A percentile compares a stretch with the other conserved stretches of the same genome.
Evolutionary conservation across 2,113 vertebrate species (phyloP).

Genomic region (Mesembrinibis cayennensis): DNA sequence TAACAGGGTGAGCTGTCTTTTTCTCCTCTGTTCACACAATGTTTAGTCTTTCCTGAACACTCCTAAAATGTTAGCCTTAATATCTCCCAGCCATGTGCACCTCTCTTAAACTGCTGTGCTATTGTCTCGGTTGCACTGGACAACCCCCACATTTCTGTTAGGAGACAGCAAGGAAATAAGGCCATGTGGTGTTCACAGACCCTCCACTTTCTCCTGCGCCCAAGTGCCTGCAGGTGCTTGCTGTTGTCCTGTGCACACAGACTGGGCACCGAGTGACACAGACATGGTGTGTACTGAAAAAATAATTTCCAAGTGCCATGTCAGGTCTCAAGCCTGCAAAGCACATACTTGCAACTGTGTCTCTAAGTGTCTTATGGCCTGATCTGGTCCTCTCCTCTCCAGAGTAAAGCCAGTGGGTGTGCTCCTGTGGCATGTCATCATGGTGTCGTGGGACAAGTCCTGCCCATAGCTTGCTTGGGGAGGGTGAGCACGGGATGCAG

Average conservation of each 20-base stretch:
- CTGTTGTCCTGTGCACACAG: neutral
- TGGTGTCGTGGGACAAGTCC: neutral
- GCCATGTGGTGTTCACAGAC: fast-evolving
- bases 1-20: neutral
- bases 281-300: neutral
- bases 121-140: neutral
- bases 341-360: fast-evolving
- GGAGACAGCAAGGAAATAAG: neutral
- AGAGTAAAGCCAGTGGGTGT: neutral
- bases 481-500: neutral
- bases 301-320: neutral
- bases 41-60: neutral
- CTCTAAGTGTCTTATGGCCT: neutral
- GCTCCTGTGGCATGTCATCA: neutral
- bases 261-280: neutral
- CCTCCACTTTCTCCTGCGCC: neutral
- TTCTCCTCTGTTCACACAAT: neutral
- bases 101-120: neutral
- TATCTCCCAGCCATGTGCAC: neutral
- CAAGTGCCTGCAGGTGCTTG: neutral
- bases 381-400: neutral
- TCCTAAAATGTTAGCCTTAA: neutral
- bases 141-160: neutral
- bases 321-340: neutral
- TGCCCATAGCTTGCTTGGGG: neutral